Percentiles rank a stretch among this genome's conserved stretches.
Conservation (phyloP, 2,113 vertebrate genomes). For the Excalfactoria chinensis region DNA sequence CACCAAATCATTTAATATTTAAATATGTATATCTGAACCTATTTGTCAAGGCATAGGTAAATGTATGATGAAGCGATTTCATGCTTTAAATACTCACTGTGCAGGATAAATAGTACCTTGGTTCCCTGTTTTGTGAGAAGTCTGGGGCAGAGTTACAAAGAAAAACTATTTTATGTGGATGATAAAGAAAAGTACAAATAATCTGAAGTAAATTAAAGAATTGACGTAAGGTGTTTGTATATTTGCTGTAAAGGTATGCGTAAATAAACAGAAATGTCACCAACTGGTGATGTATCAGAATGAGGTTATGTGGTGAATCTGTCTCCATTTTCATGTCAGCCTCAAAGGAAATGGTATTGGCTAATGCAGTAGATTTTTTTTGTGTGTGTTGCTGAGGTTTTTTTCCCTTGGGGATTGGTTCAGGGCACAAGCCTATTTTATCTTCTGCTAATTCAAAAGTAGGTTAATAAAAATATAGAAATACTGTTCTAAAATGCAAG, state of each 20-base stretch:
- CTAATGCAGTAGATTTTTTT: not conserved
- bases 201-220: not conserved
- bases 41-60: not conserved
- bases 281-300: not conserved
- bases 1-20: not conserved
- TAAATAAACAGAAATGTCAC: not conserved
- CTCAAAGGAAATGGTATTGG: not conserved
- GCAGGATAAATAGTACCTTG: not conserved
- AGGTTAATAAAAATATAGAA: conserved; percentile 43
- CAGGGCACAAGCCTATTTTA: conserved; percentile 36
- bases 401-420: not conserved
- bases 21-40: not conserved
- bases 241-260: not conserved
- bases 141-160: not conserved
- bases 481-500: not conserved
- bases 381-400: not conserved
- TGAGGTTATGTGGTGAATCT: not conserved
- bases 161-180: not conserved
- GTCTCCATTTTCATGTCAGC: not conserved
- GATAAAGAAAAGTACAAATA: not conserved
- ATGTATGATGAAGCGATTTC: not conserved
- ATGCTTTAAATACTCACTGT: not conserved
- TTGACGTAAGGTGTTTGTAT: not conserved
- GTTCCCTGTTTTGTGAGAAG: not conserved
- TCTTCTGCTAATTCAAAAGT: conserved; percentile 32